Percentiles rank a stretch among this genome's conserved stretches.
These are phyloP conservation scores for Tachysurus vachellii DNA, from an alignment of 2,113 vertebrate genomes.

Conservation along the genomic window DNA sequence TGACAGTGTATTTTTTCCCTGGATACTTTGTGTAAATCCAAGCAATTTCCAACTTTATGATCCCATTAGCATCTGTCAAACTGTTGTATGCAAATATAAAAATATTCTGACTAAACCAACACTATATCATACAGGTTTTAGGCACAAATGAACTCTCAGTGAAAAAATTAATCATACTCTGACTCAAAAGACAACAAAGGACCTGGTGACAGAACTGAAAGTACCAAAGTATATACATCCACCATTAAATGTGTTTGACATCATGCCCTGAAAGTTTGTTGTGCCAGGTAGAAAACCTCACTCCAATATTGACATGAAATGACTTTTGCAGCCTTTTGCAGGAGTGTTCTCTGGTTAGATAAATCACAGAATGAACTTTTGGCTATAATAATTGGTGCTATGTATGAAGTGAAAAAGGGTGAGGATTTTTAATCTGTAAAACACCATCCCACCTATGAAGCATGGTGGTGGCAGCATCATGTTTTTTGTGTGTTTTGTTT, in stretches of 20 bases:
- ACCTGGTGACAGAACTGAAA: too few species aligned
- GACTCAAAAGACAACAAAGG: too few species aligned
- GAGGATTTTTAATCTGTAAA: not conserved
- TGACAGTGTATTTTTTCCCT: not conserved
- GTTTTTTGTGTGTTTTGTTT: not conserved
- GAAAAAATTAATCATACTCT: too few species aligned
- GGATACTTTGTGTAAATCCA: not conserved
- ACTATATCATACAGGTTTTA: not conserved
- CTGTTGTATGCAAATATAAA: not conserved
- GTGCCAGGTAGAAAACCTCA: too few species aligned
- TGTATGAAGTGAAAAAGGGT: not conserved
- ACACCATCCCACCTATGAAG: not conserved
- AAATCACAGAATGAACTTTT: not conserved
- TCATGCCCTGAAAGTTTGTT: not conserved
- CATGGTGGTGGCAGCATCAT: not conserved
- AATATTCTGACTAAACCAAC: not conserved
- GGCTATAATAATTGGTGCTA: not conserved
- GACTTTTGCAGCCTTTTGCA: too few species aligned
- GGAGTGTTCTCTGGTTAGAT: not conserved
- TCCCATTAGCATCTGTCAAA: not conserved
- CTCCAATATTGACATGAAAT: not conserved
- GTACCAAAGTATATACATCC: too few species aligned
- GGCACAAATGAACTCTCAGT: not conserved
- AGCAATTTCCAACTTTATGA: not conserved
- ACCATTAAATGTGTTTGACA: not conserved